Base-by-base conservation (phyloP, 1,140 invertebrate species). In the Telenomus remus region DNA sequence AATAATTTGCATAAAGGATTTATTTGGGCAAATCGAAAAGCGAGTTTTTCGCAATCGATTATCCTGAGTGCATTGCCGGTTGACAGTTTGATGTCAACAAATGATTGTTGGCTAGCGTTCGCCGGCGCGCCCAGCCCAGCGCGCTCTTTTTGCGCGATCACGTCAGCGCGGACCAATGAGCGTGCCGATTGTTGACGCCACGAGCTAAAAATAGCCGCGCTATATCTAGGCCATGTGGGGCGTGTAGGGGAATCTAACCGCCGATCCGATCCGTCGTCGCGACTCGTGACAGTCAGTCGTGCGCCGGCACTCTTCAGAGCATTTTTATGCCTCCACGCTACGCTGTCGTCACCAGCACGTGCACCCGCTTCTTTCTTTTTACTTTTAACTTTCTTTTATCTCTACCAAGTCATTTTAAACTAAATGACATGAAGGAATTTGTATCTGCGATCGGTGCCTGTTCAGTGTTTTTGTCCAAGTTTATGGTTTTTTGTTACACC, bases 1-100 rank as follows among this genome's bases (percentile, higher is more conserved):
- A 6, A 27, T 6, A 27, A 27, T 27, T 27, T 27, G 19, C 19
- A 27, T 27, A 27, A 27, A 27, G 19, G 19, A 27, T 27, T 27
- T 1, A 27, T 27, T 27, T 27, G 19, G 19, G 19, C 12, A 12
- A 46, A 46, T 46, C 43, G 12, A 14, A 8, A 8, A 13, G 11
- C 47, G 19, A 27, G 19, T 27, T 27, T 27, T 27, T 27, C 42
- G 55, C 13, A 19, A 51, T 53, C 4, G 50, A 65, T 49, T 10
- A 16, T 10, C 39, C 37, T 39, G n/a, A n/a, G 33, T 37, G 37
- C 11, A 49, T 11, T 33, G 59, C 51, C 60, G 60, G 53, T 72
- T 72, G 69, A 72, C 69, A 72, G 69, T 72, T 64, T 72, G 60
- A 72, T 72, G 69, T 72, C 69, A 72, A 72, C 69, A 72, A 72